Percentiles rank a stretch among this genome's conserved stretches.
Evolutionary conservation across 2,113 vertebrate genomes (phyloP).

Genomic region (Butastur rufipennis): DNA sequence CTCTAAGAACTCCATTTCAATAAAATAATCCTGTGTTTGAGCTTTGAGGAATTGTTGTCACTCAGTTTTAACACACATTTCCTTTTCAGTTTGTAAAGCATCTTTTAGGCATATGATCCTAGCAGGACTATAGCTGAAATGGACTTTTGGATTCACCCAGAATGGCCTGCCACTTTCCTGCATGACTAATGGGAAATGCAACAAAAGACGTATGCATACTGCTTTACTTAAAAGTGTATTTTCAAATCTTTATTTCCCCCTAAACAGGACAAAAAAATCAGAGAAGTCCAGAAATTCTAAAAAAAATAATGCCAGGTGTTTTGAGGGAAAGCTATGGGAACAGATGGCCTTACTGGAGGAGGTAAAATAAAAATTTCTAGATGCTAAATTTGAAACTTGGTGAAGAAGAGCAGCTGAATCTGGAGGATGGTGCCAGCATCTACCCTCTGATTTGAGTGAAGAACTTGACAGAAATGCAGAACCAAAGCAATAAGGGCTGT

Average conservation of each 20-base stretch:
- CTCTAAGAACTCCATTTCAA: neutral
- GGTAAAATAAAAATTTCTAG: constrained; percentile 60
- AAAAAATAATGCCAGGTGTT: constrained; percentile 57
- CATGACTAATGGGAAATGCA: neutral
- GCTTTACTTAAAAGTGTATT: neutral
- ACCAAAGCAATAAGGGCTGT: constrained; percentile 13
- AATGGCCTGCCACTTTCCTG: neutral
- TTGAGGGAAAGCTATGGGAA: constrained; percentile 51
- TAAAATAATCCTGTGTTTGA: neutral
- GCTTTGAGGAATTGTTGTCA: neutral
- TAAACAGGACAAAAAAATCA: neutral
- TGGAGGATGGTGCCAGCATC: constrained; percentile 62
- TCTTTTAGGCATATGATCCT: neutral
- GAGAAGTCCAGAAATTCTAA: constrained; percentile 40
- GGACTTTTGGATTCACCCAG: neutral
- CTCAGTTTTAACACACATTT: neutral
- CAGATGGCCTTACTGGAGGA: constrained; percentile 59
- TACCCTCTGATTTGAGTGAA: constrained; percentile 53
- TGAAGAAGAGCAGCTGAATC: constrained; percentile 61
- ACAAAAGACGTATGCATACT: neutral
- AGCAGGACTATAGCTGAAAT: neutral
- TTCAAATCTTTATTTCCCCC: constrained; percentile 3
- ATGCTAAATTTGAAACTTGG: constrained; percentile 58
- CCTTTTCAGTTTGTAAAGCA: neutral
- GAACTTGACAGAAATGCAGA: constrained; percentile 54